A percentile compares a stretch with the other conserved stretches of the same genome.
phyloP scores from a whole-genome alignment of 2,888 invertebrate species.

The Melinopterus prodromus region DNA sequence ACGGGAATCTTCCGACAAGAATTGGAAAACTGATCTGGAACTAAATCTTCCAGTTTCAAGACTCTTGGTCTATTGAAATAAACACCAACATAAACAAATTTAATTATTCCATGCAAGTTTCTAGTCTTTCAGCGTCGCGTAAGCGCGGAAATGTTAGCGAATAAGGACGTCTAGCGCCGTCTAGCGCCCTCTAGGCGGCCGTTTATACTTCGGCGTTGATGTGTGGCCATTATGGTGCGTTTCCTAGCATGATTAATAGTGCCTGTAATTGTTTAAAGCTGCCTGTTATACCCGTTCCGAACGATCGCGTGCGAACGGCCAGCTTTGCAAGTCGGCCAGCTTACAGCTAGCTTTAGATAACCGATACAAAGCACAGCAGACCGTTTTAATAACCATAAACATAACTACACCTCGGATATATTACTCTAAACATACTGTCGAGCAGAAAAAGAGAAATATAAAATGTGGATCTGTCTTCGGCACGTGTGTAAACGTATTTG shows the following conservation, averaged over 20 bases:
- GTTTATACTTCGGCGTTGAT: background rate
- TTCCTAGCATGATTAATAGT: conserved; percentile 22
- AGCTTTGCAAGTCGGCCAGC: conserved; percentile 12
- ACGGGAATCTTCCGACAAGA: background rate
- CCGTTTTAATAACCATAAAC: background rate
- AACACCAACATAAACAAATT: too few species aligned
- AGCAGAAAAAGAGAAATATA: too few species aligned
- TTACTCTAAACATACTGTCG: too few species aligned
- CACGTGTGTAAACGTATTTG: background rate
- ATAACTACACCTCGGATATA: background rate
- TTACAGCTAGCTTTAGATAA: conserved; percentile 12
- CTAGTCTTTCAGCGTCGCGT: too few species aligned
- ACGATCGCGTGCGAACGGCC: conserved; percentile 14
- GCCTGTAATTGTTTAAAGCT: conserved; percentile 23
- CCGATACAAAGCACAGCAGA: conserved; percentile 11
- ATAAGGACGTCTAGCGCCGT: background rate
- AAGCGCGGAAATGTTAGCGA: too few species aligned
- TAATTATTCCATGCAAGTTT: too few species aligned
- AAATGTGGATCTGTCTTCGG: background rate
- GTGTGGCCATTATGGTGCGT: background rate
- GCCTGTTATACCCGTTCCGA: conserved; percentile 19
- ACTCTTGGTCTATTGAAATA: too few species aligned
- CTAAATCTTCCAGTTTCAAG: background rate
- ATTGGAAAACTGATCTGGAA: background rate
- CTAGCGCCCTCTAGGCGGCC: background rate